These are phyloP conservation scores for Tipula helvola DNA, from an alignment of 2,888 invertebrate genomes.

Conservation along the genomic window DNA sequence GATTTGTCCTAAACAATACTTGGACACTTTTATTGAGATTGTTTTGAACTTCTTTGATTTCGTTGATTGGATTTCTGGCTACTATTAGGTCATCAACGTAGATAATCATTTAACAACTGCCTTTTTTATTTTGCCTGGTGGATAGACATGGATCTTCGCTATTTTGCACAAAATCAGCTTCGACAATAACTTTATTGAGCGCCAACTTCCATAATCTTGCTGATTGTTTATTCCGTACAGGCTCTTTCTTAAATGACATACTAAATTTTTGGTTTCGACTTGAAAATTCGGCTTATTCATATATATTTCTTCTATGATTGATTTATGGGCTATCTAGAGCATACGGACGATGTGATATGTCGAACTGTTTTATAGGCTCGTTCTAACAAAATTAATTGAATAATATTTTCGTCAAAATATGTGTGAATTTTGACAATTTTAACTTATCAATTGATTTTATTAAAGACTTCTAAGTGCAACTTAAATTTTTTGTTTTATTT, in stretches of 20 bases:
- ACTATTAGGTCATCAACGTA: background rate
- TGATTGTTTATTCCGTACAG: background rate
- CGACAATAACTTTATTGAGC: background rate
- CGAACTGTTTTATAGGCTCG: too few relatives aligned
- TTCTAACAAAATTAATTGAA: too few relatives aligned
- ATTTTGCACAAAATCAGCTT: background rate
- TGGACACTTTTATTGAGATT: too few relatives aligned
- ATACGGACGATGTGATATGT: too few relatives aligned
- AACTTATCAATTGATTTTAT: too few relatives aligned
- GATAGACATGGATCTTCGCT: background rate
- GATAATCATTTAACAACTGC: background rate
- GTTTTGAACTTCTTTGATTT: background rate
- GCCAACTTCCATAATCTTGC: background rate
- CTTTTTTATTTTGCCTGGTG: background rate
- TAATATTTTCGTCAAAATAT: too few relatives aligned
- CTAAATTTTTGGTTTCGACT: background rate
- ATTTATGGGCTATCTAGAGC: too few relatives aligned
- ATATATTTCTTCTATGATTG: background rate
- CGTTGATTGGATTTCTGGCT: background rate
- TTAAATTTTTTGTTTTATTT: too few relatives aligned
- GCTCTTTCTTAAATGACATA: too few relatives aligned
- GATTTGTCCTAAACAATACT: too few relatives aligned
- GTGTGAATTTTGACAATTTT: too few relatives aligned
- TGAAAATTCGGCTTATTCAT: background rate
- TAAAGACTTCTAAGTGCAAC: too few relatives aligned